Conservation (phyloP, 2,797 vertebrate genomes). For the Enoplosus armatus region DNA sequence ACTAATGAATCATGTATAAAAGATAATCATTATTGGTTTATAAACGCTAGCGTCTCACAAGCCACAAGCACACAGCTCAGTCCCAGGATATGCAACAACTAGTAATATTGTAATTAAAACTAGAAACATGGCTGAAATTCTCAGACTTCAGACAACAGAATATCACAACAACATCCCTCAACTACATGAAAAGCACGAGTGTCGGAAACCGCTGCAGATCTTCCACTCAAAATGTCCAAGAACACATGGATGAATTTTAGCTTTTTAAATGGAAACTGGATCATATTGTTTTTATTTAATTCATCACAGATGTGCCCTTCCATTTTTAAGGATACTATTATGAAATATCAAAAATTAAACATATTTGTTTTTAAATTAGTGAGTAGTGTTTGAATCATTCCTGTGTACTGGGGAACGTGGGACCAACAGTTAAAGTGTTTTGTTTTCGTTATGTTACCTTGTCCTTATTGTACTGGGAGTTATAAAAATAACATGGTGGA, state of each 20-base stretch:
- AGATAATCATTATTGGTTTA: slow-evolving; percentile 88
- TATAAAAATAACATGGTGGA: slow-evolving; percentile 1
- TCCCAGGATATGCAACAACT: slow-evolving; percentile 84
- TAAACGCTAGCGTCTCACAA: slow-evolving; percentile 76
- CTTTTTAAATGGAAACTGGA: background rate
- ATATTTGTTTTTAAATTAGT: slow-evolving; percentile 12
- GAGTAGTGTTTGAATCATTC: slow-evolving; percentile 5
- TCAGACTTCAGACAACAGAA: slow-evolving; percentile 48
- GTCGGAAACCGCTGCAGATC: background rate
- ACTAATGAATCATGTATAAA: slow-evolving; percentile 87
- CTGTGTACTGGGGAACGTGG: slow-evolving; percentile 22
- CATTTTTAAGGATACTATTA: slow-evolving; percentile 4
- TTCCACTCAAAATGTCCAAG: slow-evolving; percentile 20
- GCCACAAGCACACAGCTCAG: slow-evolving; percentile 79
- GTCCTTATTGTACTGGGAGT: slow-evolving; percentile 12
- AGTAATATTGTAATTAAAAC: slow-evolving; percentile 84
- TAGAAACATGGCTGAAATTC: slow-evolving; percentile 73
- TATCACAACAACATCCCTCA: slow-evolving; percentile 26
- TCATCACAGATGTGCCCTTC: background rate
- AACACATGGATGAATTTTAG: slow-evolving; percentile 7
- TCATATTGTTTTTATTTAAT: background rate
- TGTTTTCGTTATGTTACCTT: slow-evolving; percentile 24
- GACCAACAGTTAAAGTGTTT: slow-evolving; percentile 15
- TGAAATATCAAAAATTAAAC: background rate
- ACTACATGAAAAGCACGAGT: slow-evolving; percentile 7